phyloP scores from a whole-genome alignment of 2,113 vertebrate genomes.

The Rafetus swinhoei region DNA sequence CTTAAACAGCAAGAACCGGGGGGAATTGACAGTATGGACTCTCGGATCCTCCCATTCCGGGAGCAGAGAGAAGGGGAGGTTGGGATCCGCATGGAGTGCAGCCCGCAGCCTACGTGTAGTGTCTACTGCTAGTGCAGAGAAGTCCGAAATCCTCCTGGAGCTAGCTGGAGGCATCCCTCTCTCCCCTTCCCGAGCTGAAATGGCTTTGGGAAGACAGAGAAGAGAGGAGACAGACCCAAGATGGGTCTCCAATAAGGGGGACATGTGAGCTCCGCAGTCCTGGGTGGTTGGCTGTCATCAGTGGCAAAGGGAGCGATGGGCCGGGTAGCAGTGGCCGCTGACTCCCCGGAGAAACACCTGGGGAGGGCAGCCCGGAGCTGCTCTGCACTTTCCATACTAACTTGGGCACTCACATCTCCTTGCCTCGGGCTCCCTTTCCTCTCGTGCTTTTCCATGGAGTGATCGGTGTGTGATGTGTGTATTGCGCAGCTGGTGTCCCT shows the following conservation, averaged over 20 bases:
- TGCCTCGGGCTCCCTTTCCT: not conserved
- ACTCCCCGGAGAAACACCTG: not conserved
- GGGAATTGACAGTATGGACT: not conserved
- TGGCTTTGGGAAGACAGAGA: not conserved
- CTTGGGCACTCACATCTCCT: not conserved
- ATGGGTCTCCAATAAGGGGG: not conserved
- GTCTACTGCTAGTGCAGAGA: not conserved
- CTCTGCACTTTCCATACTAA: not conserved
- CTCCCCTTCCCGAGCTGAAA: not conserved
- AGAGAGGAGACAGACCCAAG: not conserved
- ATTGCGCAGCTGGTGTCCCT: not conserved
- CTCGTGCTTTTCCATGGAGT: no score
- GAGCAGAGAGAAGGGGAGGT: not conserved
- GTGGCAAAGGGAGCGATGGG: not conserved
- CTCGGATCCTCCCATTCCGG: not conserved
- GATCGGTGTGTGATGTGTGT: not conserved
- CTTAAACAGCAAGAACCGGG: not conserved
- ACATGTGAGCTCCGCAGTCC: not conserved
- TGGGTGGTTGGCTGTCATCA: not conserved
- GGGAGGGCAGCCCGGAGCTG: conserved; percentile 9
- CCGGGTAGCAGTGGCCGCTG: not conserved
- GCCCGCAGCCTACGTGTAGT: not conserved
- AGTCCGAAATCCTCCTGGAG: not conserved
- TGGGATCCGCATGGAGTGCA: not conserved
- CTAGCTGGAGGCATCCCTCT: not conserved